Evolutionary conservation across 2,797 vertebrate species (phyloP).

Genomic region (Myotis pilosus): DNA sequence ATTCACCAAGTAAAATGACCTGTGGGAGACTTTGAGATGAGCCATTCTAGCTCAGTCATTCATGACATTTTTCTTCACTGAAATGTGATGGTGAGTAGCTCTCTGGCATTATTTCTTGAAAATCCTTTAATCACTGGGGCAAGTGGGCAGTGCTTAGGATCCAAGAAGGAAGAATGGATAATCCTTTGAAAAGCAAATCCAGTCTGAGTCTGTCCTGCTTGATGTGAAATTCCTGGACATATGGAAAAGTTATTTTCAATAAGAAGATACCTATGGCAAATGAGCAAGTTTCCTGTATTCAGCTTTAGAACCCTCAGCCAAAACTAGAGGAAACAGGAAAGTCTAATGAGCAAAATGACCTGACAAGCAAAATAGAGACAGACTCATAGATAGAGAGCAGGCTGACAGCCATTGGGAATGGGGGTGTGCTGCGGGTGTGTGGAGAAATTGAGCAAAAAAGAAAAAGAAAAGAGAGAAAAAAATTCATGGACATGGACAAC

Average conservation of each 20-base stretch:
- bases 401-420: neutral
- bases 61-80: conserved; percentile 21
- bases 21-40: conserved; percentile 45
- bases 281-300: neutral
- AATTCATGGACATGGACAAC: neutral
- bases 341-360: neutral
- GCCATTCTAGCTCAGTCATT: conserved; percentile 19
- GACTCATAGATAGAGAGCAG: neutral
- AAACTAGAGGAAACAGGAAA: neutral
- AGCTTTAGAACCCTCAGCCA: neutral
- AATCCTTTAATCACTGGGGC: neutral
- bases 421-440: neutral
- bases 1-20: conserved; percentile 47
- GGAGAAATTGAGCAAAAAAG: neutral
- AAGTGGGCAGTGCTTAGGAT: neutral
- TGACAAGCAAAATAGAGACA: neutral
- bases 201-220: neutral
- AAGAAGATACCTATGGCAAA: neutral
- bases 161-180: neutral
- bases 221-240: neutral
- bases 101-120: conserved; percentile 35
- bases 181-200: neutral
- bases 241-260: conserved; percentile 16
- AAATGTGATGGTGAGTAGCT: conserved; percentile 37
- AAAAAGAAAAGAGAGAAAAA: neutral